Percentiles rank a stretch among this genome's conserved stretches.
Conservation (phyloP, 2,113 vertebrate genomes). For the Dermatemys mawii region DNA sequence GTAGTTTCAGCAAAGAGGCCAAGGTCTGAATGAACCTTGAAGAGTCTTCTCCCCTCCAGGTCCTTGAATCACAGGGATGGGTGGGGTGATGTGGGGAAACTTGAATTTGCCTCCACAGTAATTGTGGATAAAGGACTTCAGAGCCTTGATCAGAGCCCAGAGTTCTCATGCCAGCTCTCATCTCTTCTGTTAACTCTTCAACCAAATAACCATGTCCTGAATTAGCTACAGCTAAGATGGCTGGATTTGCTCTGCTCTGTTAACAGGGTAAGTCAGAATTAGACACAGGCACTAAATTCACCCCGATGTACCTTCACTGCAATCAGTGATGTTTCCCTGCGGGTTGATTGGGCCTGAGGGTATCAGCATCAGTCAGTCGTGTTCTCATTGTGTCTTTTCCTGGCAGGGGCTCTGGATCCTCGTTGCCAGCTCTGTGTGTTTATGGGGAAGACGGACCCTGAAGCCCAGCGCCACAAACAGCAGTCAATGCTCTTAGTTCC, state of each 20-base stretch:
- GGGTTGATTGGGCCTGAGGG: background rate
- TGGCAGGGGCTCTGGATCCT: conserved; percentile 67
- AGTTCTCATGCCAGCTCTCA: background rate
- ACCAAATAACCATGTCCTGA: background rate
- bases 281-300: background rate
- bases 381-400: background rate
- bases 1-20: background rate
- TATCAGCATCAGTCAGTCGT: background rate
- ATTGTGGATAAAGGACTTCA: background rate
- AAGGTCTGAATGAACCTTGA: background rate
- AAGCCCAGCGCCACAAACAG: conserved; percentile 65
- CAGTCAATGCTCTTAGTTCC: conserved; percentile 72
- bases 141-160: background rate
- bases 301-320: background rate
- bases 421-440: conserved; percentile 73
- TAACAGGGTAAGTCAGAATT: background rate
- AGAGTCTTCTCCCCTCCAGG: background rate
- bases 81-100: background rate
- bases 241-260: background rate
- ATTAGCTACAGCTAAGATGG: background rate
- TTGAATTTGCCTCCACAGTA: background rate
- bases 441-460: conserved; percentile 72
- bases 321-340: accelerated
- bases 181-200: background rate
- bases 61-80: background rate